Base-by-base conservation (phyloP, 2,797 vertebrate species). In the Cynopterus sphinx region DNA sequence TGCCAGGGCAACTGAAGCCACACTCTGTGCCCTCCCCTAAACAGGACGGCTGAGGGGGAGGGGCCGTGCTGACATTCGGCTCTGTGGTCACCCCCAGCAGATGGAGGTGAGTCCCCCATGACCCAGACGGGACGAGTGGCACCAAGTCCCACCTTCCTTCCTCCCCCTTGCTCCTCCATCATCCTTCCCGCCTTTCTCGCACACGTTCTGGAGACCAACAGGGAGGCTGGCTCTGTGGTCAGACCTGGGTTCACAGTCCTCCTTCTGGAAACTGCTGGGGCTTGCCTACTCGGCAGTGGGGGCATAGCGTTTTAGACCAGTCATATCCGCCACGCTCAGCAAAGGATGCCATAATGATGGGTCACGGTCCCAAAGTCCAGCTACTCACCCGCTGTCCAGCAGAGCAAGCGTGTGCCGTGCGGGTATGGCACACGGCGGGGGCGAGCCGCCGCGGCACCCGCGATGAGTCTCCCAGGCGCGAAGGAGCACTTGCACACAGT, bases 401-500 rank as follows among this genome's bases (percentile, higher is more conserved):
- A 33, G 63, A 26, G 65, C 1, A 1, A 15, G 36, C 28, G 10
- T 57, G 43, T 3, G 3, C 61, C 12, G 6, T 36, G 41, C n/a
- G 68, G 36, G 43, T 9, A 8, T 15, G 3, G 24, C 33, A 17
- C 17, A 5, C 3, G 0, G 19, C 22, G 33, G 46, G 65, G 59
- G 55, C 19, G 10, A 9, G 12, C 33, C 24, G 5, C 46, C 1
- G 0, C 8, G 3, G 51, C 75, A 11, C 24, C 0, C 75, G 49
- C 10, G 0, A 1, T 2, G 39, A 22, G 1, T 36, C 3, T 70
- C 65, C 33, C 26, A 3, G 77, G 22, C 8, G 0, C 26, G 17
- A 5, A 22, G 49, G 73, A 24, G 41, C 19, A 0, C 24, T 0
- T 2, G 0, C 11, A 0, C 31, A 15, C 2, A 0, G 51, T 11